phyloP scores from a whole-genome alignment of 2,888 invertebrate species.

The Notodonta ziczac region DNA sequence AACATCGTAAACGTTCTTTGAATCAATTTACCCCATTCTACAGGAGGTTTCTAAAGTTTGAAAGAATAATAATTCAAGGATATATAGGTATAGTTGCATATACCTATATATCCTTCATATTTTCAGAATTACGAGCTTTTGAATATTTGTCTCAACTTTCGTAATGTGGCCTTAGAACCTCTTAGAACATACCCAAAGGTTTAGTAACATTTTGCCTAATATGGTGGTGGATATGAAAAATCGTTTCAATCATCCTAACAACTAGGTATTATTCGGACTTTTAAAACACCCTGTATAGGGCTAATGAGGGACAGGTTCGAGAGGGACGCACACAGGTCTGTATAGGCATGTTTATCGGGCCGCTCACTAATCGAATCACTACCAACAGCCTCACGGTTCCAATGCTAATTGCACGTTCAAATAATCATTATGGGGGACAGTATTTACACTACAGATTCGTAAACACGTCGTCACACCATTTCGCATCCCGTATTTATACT shows the following conservation, averaged over 20 bases:
- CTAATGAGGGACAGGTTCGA: conserved; percentile 45
- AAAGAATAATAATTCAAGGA: too few relatives aligned
- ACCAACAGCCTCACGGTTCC: conserved; percentile 58
- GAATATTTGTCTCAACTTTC: too few relatives aligned
- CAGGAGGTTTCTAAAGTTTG: conserved; percentile 25
- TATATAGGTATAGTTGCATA: too few relatives aligned
- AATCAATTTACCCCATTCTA: conserved; percentile 35
- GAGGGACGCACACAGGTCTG: conserved; percentile 16
- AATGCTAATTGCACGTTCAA: conserved; percentile 75
- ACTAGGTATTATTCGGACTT: too few relatives aligned
- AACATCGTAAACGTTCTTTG: conserved; percentile 28
- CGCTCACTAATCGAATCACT: conserved; percentile 69
- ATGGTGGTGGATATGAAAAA: too few relatives aligned
- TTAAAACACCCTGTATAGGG: conserved; percentile 20
- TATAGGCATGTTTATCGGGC: conserved; percentile 46
- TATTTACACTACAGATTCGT: conserved; percentile 69
- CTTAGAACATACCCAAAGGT: too few relatives aligned
- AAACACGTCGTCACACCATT: conserved; percentile 63
- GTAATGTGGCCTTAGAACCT: too few relatives aligned
- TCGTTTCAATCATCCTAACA: too few relatives aligned
- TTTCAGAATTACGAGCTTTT: too few relatives aligned
- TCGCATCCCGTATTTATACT: conserved; percentile 59
- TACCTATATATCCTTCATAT: too few relatives aligned
- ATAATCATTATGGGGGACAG: conserved; percentile 77
- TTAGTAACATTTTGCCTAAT: too few relatives aligned